phyloP scores from a whole-genome alignment of 1,140 invertebrate genomes.

The Leucophenga varia region DNA sequence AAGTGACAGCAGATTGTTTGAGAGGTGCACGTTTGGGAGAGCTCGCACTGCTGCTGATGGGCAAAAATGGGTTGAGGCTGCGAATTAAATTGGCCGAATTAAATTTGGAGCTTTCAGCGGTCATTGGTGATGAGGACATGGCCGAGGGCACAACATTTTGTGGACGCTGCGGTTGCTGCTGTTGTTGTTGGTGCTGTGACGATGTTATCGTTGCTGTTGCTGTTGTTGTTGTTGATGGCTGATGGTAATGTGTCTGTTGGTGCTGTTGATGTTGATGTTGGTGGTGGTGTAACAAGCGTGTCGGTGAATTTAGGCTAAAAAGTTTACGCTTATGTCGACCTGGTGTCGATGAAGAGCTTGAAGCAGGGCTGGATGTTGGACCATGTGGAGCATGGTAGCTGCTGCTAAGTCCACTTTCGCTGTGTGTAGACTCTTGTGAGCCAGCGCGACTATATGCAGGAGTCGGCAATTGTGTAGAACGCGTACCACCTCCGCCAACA shows the following conservation, averaged over 20 bases:
- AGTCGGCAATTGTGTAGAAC: conserved; percentile 39
- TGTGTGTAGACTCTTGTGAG: conserved; percentile 46
- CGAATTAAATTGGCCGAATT: conserved; percentile 25
- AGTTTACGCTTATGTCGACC: conserved; percentile 45
- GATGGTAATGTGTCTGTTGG: conserved; percentile 12
- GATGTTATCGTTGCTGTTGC: conserved; percentile 2
- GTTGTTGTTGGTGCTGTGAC: conserved; percentile 7
- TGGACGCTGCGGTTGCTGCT: conserved; percentile 4
- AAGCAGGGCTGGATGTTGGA: conserved; percentile 36
- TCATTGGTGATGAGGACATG: conserved; percentile 5
- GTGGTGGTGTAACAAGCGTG: conserved; percentile 31
- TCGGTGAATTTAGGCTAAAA: conserved; percentile 46
- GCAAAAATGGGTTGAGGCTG: conserved; percentile 36
- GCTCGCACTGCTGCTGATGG: conserved; percentile 12
- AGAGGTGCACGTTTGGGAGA: conserved; percentile 33
- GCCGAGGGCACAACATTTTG: too few relatives aligned
- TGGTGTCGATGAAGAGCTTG: conserved; percentile 42
- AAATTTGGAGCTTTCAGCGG: conserved; percentile 12
- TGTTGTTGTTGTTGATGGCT: conserved; percentile 12
- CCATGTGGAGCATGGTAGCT: conserved; percentile 24
- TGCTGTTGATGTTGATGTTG: conserved; percentile 12
- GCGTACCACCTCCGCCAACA: conserved; percentile 10
- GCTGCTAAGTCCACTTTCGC: conserved; percentile 27
- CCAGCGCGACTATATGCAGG: conserved; percentile 43
- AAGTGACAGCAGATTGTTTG: conserved; percentile 29